Evolutionary conservation across 2,888 invertebrate genomes (phyloP), one percentile per base, ranked within the genome.

Genomic region (Pammene fasciana): DNA sequence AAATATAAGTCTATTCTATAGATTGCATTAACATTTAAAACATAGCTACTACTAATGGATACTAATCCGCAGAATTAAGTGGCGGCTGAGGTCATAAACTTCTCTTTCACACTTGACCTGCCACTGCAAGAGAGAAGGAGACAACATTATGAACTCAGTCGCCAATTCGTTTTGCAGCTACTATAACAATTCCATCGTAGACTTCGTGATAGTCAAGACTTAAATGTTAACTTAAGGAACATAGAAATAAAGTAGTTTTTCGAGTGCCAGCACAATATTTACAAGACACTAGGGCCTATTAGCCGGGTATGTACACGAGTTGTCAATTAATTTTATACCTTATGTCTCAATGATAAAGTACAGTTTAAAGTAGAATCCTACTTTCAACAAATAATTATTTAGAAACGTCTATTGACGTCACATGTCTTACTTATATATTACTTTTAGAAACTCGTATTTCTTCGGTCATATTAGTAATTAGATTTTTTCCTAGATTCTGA

Each of bases 111-210:
- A n/a, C n/a, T n/a, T n/a, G n/a, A n/a, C n/a, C n/a, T n/a, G n/a
- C n/a, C n/a, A n/a, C n/a, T n/a, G n/a, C n/a, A n/a, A n/a, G n/a
- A n/a, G n/a, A n/a, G n/a, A n/a, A n/a, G n/a, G n/a, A n/a, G n/a
- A n/a, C n/a, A n/a, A n/a, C n/a, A n/a, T n/a, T n/a, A n/a, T n/a
- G n/a, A n/a, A n/a, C n/a, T n/a, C n/a, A n/a, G n/a, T n/a, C n/a
- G n/a, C n/a, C n/a, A n/a, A n/a, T n/a, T n/a, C n/a, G n/a, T n/a
- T n/a, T n/a, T n/a, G n/a, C n/a, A n/a, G n/a, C n/a, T n/a, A n/a
- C n/a, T n/a, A n/a, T n/a, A 68, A 68, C 64, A 57, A 64, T 68
- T 68, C 62, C 50, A 48, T 62, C 38, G 50, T 46, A 48, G 43
- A 50, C 50, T 43, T 64, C 45, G 57, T 18, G 4, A 60, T 45